A percentile compares a stretch with the other conserved stretches of the same genome.
phyloP scores from a whole-genome alignment of 2,888 invertebrate genomes.

The Ennomos fuscantarius region DNA sequence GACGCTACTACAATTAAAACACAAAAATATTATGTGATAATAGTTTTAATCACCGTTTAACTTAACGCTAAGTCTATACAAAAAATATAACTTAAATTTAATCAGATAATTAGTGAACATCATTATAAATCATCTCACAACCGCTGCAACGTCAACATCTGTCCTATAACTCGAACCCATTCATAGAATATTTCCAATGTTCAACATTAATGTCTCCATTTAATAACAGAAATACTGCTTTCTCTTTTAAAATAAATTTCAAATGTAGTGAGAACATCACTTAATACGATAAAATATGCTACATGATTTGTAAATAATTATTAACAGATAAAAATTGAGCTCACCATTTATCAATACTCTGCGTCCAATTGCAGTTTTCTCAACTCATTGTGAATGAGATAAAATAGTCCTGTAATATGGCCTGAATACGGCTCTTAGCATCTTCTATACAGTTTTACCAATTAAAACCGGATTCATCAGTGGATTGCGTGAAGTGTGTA shows the following conservation, averaged over 20 bases:
- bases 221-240: slow-evolving; percentile 59
- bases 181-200: slow-evolving; percentile 70
- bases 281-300: slow-evolving; percentile 31
- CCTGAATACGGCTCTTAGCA: slow-evolving; percentile 20
- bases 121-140: slow-evolving; percentile 84
- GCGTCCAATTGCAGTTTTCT: slow-evolving; percentile 41
- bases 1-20: slow-evolving; percentile 28
- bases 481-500: slow-evolving; percentile 47
- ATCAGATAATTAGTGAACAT: slow-evolving; percentile 83
- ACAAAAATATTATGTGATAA: slow-evolving; percentile 61
- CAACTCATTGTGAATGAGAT: slow-evolving; percentile 35
- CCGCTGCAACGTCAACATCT: slow-evolving; percentile 76
- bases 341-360: slow-evolving; percentile 38
- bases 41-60: slow-evolving; percentile 79
- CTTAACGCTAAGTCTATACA: slow-evolving; percentile 83
- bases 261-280: slow-evolving; percentile 42
- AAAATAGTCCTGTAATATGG: not conserved
- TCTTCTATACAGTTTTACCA: slow-evolving; percentile 31
- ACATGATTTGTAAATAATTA: slow-evolving; percentile 33
- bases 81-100: slow-evolving; percentile 84
- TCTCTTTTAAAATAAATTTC: slow-evolving; percentile 50
- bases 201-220: slow-evolving; percentile 60
- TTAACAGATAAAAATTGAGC: slow-evolving; percentile 55
- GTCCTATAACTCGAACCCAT: slow-evolving; percentile 72
- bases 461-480: slow-evolving; percentile 66